Evolutionary conservation across 2,888 invertebrate genomes (phyloP), one percentile per base, ranked within the genome.

Genomic region (Papilio demoleus): DNA sequence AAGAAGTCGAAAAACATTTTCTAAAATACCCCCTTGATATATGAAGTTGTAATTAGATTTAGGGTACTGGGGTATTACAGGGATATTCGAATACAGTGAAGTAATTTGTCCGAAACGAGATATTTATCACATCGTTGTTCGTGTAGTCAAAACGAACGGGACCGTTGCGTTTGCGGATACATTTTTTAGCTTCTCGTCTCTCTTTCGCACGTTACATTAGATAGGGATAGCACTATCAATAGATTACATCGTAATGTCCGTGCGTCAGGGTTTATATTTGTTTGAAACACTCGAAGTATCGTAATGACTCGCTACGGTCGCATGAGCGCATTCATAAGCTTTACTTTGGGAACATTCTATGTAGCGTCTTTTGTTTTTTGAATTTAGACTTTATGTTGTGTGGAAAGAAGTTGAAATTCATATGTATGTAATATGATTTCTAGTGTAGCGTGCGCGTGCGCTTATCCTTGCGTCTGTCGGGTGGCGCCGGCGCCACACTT

Each of bases 401-500:
- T 14, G 71, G 1, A 12, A 67, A 84, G 86, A 72, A 76, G 84
- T 80, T 68, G n/a, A 77, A 63, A 77, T 71, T 85, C 17, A 77
- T 42, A 50, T 77, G 82, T 67, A 68, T 42, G 68, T 58, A 68
- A 63, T 63, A 68, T 74, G 76, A 79, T 82, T 83, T 83, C 78
- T 79, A 77, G 74, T 73, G 77, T 78, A 81, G 81, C 81, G 81
- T 77, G 80, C 82, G 84, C 83, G 81, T 82, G 86, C 82, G 79
- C 81, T 86, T 87, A 87, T 89, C 90, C 88, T 89, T 85, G 85
- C 70, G 73, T 70, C 83, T 79, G 81, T 75, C 79, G 79, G 82
- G 77, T 90, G 92, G 92, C 92, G 89, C 89, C 89, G 89, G 88
- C 88, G 91, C 89, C 90, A 88, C 86, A 87, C 86, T 90, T 84